Percentiles rank a stretch among this genome's conserved stretches.
Conservation (phyloP, 2,113 vertebrate genomes). For the Gambusia holbrooki region DNA sequence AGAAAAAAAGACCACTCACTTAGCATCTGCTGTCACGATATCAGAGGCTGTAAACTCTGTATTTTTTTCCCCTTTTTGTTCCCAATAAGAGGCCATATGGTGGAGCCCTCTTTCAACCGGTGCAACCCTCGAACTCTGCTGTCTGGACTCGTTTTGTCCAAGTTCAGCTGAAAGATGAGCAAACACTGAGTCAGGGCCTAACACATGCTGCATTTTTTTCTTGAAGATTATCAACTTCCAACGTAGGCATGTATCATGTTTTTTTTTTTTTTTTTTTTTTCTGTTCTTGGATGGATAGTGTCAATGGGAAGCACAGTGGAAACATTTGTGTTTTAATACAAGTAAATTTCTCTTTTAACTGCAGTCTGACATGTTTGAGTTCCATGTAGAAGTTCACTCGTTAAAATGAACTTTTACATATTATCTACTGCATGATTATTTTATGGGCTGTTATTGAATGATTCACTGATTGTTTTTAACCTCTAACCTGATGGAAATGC, state of each 20-base stretch:
- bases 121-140: conserved; percentile 7
- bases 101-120: conserved; percentile 27
- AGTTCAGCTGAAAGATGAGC: conserved; percentile 15
- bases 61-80: conserved; percentile 27
- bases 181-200: conserved; percentile 7
- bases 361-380: neutral
- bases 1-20: conserved; percentile 62
- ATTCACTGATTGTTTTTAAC: too few species aligned
- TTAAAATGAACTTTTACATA: neutral
- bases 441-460: neutral
- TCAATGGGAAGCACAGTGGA: neutral
- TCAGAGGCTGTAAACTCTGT: conserved; percentile 63
- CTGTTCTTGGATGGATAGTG: neutral
- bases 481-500: too few species aligned
- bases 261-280: neutral
- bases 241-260: neutral
- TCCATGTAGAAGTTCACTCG: neutral
- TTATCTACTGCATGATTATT: neutral
- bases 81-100: conserved; percentile 58
- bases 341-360: neutral
- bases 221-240: conserved; percentile 3
- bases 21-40: conserved; percentile 75
- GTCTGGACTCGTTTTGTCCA: conserved; percentile 8
- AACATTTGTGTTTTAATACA: neutral
- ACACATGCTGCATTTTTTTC: conserved; percentile 11